Conservation (phyloP, 1,140 invertebrate genomes). For the Drosophila sp. region DNA sequence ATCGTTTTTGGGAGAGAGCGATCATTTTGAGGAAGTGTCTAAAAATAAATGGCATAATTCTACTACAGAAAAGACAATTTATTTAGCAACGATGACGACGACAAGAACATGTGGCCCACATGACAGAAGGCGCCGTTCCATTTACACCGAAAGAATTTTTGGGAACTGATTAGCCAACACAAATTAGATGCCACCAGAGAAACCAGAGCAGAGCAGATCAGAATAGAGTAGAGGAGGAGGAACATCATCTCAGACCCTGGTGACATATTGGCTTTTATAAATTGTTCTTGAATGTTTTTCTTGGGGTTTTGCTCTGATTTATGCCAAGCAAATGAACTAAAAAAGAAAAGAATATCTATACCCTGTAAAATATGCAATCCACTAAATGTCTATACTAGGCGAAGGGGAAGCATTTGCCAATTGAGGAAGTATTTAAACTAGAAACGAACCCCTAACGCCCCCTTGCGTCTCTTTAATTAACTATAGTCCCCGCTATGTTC, state of each 20-base stretch:
- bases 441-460: too few relatives aligned
- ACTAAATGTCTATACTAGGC: background rate
- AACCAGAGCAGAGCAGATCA: background rate
- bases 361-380: background rate
- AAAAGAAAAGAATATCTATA: slow-evolving; percentile 49
- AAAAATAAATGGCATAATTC: slow-evolving; percentile 76
- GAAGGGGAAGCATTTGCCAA: too few relatives aligned
- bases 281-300: slow-evolving; percentile 27
- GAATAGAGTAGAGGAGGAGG: background rate
- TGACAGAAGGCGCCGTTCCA: slow-evolving; percentile 64
- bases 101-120: slow-evolving; percentile 37
- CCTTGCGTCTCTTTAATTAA: too few relatives aligned
- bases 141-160: slow-evolving; percentile 47
- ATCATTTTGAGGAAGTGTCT: slow-evolving; percentile 27
- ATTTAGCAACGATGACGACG: slow-evolving; percentile 53
- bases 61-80: slow-evolving; percentile 50
- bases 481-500: too few relatives aligned
- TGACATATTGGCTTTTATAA: slow-evolving; percentile 74
- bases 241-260: background rate
- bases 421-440: too few relatives aligned
- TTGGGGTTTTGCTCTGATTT: slow-evolving; percentile 54
- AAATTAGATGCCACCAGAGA: slow-evolving; percentile 62
- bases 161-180: slow-evolving; percentile 69
- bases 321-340: slow-evolving; percentile 70
- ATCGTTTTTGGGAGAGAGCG: background rate